Evolutionary conservation across 2,113 vertebrate species (phyloP).

Genomic region (Ivindomyrus marchei): DNA sequence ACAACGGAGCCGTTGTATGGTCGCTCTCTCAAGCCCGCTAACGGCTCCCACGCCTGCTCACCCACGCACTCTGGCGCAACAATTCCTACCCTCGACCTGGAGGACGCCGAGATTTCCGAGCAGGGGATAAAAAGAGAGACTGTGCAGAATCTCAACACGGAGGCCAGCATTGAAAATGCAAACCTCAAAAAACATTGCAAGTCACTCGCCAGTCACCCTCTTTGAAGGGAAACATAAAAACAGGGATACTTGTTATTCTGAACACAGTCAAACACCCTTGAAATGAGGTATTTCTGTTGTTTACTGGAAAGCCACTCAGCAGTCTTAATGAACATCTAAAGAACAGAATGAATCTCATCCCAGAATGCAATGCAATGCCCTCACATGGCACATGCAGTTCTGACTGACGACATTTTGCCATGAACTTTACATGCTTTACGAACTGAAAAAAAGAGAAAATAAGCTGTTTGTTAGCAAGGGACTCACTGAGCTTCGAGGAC

Average conservation of each 20-base stretch:
- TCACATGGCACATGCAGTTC: background rate
- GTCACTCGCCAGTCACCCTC: conserved; percentile 46
- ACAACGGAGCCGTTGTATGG: conserved; percentile 47
- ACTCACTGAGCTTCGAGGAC: background rate
- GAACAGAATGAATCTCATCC: conserved; percentile 32
- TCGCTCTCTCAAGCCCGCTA: conserved; percentile 39
- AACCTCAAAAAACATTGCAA: conserved; percentile 23
- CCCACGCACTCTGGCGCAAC: conserved; percentile 30
- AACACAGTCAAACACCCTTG: conserved; percentile 62
- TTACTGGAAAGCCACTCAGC: conserved; percentile 44
- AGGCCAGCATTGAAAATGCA: conserved; percentile 30
- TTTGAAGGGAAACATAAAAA: conserved; percentile 37
- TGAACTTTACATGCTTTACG: background rate
- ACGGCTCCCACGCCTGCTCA: conserved; percentile 44
- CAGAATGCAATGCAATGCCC: conserved; percentile 4
- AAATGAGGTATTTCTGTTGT: conserved; percentile 38
- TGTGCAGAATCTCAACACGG: conserved; percentile 13
- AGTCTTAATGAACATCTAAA: conserved; percentile 41
- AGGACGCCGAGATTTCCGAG: background rate
- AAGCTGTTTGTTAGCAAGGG: background rate
- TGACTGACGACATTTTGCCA: background rate
- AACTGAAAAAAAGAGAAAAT: background rate
- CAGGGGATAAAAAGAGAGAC: background rate
- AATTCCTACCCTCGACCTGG: conserved; percentile 26
- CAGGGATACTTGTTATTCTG: conserved; percentile 62